Evolutionary conservation across 1,140 invertebrate species (phyloP).

Genomic region (Geopemphigus sp.): DNA sequence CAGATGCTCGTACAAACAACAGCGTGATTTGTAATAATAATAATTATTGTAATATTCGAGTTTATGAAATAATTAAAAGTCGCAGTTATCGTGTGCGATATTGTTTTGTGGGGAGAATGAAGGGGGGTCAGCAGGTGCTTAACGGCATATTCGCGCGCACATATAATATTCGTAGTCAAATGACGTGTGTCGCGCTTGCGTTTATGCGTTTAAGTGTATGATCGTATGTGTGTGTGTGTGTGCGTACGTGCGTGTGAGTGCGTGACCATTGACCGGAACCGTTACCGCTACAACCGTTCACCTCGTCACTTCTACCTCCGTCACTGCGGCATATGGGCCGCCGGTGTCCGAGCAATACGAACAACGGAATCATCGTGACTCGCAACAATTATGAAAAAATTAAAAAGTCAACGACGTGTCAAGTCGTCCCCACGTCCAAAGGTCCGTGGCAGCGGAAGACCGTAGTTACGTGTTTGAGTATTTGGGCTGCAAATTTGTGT

Average conservation of each 20-base stretch:
- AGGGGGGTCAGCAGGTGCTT: constrained; percentile 1
- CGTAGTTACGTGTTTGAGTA: constrained; percentile 12
- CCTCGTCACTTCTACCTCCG: not conserved
- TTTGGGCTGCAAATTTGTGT: not conserved
- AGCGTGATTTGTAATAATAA: constrained; percentile 30
- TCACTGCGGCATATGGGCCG: constrained; percentile 26
- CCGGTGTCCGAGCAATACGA: constrained; percentile 18
- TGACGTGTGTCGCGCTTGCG: not conserved
- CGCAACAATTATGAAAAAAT: constrained; percentile 34
- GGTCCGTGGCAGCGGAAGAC: not conserved
- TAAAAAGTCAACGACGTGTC: constrained; percentile 42
- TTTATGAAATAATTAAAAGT: constrained; percentile 15
- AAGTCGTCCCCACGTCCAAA: constrained; percentile 3
- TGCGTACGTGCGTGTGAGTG: not conserved
- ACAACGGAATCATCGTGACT: constrained; percentile 41
- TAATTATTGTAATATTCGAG: constrained; percentile 12
- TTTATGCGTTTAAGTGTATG: no score
- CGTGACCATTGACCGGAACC: constrained; percentile 25
- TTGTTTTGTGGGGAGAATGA: not conserved
- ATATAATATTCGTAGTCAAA: not conserved
- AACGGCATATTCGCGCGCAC: not conserved
- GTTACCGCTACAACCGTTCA: not conserved
- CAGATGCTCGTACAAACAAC: constrained; percentile 24
- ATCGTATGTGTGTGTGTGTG: not conserved
- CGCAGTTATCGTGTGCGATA: not conserved